phyloP scores from a whole-genome alignment of 2,113 vertebrate species.

The Callipepla californica region DNA sequence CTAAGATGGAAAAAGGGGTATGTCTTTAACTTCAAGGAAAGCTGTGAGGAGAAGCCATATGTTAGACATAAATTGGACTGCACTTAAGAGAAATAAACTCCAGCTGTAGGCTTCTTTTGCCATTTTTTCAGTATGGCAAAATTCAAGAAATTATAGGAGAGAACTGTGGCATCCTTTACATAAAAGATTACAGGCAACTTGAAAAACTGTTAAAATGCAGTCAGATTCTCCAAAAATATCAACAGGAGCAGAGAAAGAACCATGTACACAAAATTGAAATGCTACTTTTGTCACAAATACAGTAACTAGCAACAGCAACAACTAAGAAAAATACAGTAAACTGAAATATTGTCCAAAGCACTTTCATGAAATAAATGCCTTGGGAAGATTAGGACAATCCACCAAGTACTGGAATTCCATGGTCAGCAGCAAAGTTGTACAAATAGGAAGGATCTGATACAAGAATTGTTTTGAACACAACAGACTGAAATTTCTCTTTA shows the following conservation, averaged over 20 bases:
- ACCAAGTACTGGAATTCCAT: neutral
- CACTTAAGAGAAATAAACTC: neutral
- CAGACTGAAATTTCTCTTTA: neutral
- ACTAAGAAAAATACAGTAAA: neutral
- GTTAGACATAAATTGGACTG: neutral
- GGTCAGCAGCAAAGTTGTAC: neutral
- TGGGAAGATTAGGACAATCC: neutral
- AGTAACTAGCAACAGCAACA: neutral
- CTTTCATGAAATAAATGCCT: neutral
- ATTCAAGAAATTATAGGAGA: neutral
- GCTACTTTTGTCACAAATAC: neutral
- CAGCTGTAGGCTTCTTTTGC: neutral
- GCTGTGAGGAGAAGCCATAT: neutral
- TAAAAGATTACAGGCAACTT: neutral
- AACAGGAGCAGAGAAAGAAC: neutral
- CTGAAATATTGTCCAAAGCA: neutral
- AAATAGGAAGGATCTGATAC: neutral
- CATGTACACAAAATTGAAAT: neutral
- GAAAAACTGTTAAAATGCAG: neutral
- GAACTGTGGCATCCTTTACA: neutral
- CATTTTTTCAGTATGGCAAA: neutral
- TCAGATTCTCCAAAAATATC: neutral
- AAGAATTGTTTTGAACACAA: neutral
- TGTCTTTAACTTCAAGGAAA: neutral
- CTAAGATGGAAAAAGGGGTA: neutral